phyloP scores from a whole-genome alignment of 2,113 vertebrate species.

The Psilopsiagon aymara region DNA sequence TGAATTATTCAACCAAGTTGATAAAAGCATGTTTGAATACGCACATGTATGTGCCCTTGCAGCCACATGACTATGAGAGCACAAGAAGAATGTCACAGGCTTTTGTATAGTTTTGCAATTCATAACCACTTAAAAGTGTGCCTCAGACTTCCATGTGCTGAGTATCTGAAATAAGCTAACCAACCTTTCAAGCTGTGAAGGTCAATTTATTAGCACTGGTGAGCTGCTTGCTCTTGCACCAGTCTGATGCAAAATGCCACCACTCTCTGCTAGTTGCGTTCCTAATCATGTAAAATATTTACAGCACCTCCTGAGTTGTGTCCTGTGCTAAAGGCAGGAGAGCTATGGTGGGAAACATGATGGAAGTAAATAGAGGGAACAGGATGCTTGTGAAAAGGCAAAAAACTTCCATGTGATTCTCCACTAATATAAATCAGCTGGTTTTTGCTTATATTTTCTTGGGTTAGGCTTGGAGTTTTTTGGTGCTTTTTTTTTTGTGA shows the following conservation, averaged over 20 bases:
- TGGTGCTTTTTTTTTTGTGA: not conserved
- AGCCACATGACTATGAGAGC: not conserved
- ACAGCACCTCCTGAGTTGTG: not conserved
- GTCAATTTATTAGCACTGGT: not conserved
- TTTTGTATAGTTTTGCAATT: not conserved
- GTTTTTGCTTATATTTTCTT: not conserved
- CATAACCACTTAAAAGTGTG: not conserved
- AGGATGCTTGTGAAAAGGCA: not conserved
- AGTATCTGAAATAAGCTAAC: not conserved
- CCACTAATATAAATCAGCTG: not conserved
- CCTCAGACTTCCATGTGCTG: not conserved
- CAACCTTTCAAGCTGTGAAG: not conserved
- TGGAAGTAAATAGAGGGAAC: not conserved
- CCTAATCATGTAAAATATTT: fast-evolving
- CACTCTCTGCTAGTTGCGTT: not conserved
- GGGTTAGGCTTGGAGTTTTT: not conserved
- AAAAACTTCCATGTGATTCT: not conserved
- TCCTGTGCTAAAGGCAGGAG: not conserved
- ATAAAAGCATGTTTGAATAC: not conserved
- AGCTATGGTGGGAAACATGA: fast-evolving
- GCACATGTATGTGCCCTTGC: not conserved
- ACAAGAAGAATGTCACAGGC: not conserved
- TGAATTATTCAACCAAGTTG: not conserved
- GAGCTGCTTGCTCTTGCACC: not conserved
- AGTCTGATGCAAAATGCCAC: not conserved